Percentiles rank a stretch among this genome's conserved stretches.
Conservation (phyloP, 37 sponge, comb jelly and placozoan genomes). For the Mnemiopsis leidyi region DNA sequence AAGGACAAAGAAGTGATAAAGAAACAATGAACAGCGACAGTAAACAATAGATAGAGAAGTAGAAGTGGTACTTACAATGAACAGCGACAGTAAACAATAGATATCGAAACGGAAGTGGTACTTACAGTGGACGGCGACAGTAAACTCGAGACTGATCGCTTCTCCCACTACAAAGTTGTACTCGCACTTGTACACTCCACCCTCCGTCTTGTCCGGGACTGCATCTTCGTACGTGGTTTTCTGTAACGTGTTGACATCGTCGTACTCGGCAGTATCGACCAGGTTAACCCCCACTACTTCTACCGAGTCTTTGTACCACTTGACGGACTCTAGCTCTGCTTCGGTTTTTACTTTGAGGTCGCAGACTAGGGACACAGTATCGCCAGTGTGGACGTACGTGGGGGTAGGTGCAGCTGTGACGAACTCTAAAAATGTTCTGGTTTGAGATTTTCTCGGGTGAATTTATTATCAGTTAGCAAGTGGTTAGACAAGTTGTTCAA, state of each 20-base stretch:
- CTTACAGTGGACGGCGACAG: background rate
- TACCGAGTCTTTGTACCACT: background rate
- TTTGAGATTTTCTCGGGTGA: too few species aligned
- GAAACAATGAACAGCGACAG: too few species aligned
- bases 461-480: too few species aligned
- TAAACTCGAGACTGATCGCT: background rate
- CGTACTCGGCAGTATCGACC: background rate
- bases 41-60: too few species aligned
- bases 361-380: background rate
- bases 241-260: background rate
- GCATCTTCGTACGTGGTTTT: background rate
- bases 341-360: background rate
- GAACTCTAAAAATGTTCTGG: background rate
- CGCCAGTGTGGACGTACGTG: background rate
- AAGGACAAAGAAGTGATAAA: too few species aligned
- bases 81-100: too few species aligned
- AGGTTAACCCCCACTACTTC: background rate
- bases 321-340: background rate
- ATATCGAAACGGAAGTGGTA: too few species aligned
- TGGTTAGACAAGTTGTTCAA: too few species aligned
- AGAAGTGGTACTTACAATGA: background rate
- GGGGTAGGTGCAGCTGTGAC: background rate
- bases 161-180: background rate
- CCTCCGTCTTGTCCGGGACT: background rate
- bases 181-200: slow-evolving; percentile 1